These are phyloP conservation scores for Rotaria magnacalcarata DNA, from an alignment of 2,888 invertebrate genomes.

Conservation along the genomic window DNA sequence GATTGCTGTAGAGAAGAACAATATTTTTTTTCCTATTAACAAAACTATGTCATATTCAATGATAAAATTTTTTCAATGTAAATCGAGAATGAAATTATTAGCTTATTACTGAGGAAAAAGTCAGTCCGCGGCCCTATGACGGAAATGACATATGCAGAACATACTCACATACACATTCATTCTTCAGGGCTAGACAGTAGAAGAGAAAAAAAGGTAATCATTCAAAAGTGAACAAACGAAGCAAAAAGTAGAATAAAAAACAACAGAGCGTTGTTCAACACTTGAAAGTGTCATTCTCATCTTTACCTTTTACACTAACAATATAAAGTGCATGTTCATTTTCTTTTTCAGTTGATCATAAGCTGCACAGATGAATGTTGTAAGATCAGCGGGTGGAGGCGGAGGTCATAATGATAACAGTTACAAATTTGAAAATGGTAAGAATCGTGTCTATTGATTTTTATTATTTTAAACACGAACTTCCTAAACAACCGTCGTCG, in stretches of 20 bases:
- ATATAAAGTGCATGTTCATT: neutral
- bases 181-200: neutral
- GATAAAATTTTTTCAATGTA: too few species aligned
- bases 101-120: neutral
- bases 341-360: neutral
- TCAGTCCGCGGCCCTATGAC: neutral
- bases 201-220: neutral
- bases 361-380: neutral
- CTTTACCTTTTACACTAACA: neutral
- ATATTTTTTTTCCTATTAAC: too few species aligned
- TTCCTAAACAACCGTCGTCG: neutral
- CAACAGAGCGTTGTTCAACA: neutral
- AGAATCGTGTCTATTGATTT: neutral
- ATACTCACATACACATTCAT: neutral
- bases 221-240: neutral
- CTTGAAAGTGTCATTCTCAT: neutral
- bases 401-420: neutral
- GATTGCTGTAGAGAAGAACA: too few species aligned
- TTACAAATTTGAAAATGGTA: neutral
- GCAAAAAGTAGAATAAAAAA: neutral
- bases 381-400: neutral
- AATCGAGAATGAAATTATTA: neutral
- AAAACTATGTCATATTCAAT: too few species aligned
- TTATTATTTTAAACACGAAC: neutral
- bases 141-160: neutral